These are phyloP conservation scores for Phymorhynchus buccinoides DNA, from an alignment of 1,140 invertebrate genomes.

Conservation along the genomic window DNA sequence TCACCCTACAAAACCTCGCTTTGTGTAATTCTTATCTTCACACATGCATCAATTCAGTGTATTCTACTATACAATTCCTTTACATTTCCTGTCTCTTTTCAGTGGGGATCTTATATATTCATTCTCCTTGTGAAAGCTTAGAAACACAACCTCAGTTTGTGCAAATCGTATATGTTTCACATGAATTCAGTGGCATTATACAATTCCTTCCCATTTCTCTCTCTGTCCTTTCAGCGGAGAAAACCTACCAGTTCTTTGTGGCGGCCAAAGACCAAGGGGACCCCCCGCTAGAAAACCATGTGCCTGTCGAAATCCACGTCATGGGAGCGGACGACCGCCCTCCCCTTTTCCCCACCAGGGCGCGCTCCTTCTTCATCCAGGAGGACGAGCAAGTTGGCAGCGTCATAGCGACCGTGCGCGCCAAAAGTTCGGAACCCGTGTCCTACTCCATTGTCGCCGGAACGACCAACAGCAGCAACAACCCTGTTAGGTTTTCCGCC, in stretches of 20 bases:
- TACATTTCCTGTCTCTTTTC: too few species aligned
- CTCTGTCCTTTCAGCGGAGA: slow-evolving; percentile 78
- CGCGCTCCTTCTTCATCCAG: slow-evolving; percentile 84
- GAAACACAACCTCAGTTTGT: too few species aligned
- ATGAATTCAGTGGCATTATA: too few species aligned
- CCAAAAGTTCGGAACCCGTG: slow-evolving; percentile 67
- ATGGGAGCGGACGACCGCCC: slow-evolving; percentile 81
- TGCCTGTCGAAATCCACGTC: slow-evolving; percentile 86
- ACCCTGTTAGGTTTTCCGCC: slow-evolving; percentile 79
- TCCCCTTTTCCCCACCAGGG: slow-evolving; percentile 82
- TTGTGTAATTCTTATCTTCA: too few species aligned
- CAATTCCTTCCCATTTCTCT: too few species aligned
- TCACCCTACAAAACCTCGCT: too few species aligned
- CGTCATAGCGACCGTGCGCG: slow-evolving; percentile 70
- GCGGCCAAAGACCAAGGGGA: slow-evolving; percentile 85
- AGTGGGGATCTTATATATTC: too few species aligned
- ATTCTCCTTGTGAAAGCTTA: too few species aligned
- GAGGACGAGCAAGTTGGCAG: slow-evolving; percentile 82
- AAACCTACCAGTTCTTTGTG: slow-evolving; percentile 91
- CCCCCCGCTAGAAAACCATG: slow-evolving; percentile 81
- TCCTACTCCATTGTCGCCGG: slow-evolving; percentile 82
- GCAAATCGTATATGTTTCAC: too few species aligned
- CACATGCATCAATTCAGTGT: too few species aligned
- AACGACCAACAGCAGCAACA: slow-evolving; percentile 65
- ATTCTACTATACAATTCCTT: too few species aligned